Evolutionary conservation across 2,113 vertebrate genomes (phyloP).

Genomic region (Melanerpes aurifrons): DNA sequence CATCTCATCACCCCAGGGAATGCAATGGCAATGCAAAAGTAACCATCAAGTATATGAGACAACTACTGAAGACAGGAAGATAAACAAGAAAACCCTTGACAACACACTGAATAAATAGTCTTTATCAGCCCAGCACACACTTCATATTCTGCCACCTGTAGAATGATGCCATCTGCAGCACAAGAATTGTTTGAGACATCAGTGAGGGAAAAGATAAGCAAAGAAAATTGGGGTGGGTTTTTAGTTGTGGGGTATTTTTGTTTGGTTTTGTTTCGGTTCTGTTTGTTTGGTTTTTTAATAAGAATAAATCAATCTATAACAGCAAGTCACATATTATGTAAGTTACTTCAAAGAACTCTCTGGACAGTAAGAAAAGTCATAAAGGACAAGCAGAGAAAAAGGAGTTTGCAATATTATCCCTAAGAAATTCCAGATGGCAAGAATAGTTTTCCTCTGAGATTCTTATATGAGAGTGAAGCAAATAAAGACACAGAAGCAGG

Average conservation of each 20-base stretch:
- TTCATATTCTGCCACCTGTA: background rate
- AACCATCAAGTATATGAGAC: background rate
- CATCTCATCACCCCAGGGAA: background rate
- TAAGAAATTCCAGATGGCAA: background rate
- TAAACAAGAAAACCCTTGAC: background rate
- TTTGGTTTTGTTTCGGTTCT: no score
- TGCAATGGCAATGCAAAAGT: background rate
- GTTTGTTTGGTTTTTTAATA: background rate
- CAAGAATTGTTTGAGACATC: background rate
- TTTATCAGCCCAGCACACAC: background rate
- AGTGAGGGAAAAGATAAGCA: background rate
- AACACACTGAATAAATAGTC: background rate
- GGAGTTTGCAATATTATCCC: background rate
- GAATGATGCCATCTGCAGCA: rapidly evolving
- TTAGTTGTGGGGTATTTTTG: no score
- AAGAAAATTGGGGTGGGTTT: background rate
- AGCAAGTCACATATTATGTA: background rate
- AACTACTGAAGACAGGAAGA: background rate
- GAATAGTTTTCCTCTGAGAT: background rate
- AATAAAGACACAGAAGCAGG: background rate
- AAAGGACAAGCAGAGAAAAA: background rate
- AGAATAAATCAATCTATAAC: background rate
- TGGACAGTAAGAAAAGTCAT: background rate
- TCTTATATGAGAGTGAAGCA: background rate
- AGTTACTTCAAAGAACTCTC: background rate